Evolutionary conservation across 2,888 invertebrate species (phyloP), one percentile per base, ranked within the genome.

Genomic region (Ptychoptera albimana): DNA sequence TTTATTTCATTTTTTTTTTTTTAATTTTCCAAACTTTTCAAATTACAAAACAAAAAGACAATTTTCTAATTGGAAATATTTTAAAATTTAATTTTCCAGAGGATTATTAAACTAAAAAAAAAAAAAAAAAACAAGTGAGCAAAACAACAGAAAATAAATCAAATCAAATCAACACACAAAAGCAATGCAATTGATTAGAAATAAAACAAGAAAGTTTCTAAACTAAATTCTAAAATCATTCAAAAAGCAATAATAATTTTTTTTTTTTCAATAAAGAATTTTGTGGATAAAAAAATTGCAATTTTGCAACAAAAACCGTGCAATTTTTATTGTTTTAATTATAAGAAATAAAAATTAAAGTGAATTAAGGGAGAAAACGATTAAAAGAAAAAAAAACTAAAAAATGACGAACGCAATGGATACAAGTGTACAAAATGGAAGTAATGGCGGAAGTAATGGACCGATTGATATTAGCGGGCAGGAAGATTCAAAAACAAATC

Each of bases 401-500:
- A 61, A 55, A 51, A 64, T 65, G 65, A 64, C 65, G 50, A 64
- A 64, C 57, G 63, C 61, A 50, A 63, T 64, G 63, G 76, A 80
- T 59, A 83, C 85, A 63, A 82, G 50, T 43, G 61, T 86, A 66
- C 87, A 87, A 65, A 88, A 88, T 67, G 42, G 42, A n/a, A 61
- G 63, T 52, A 23, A 23, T 23, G 88, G 87, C 64, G 62, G 63
- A 51, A 53, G 61, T 53, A 63, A 62, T 39, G 63, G 62, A 35
- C 61, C 61, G 47, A 61, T 63, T 29, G 64, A 63, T 47, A 15
- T 23, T 15, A 79, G 82, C 61, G 82, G 82, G 64, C 80, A 83
- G 63, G 91, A 91, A 73, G 92, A 92, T 72, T 89, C 88, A 63
- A 91, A 92, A 74, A 87, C 87, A 50, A 93, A 93, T 70, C 75